phyloP scores from a whole-genome alignment of 2,797 vertebrate species.

The Atherinosoma microstoma region DNA sequence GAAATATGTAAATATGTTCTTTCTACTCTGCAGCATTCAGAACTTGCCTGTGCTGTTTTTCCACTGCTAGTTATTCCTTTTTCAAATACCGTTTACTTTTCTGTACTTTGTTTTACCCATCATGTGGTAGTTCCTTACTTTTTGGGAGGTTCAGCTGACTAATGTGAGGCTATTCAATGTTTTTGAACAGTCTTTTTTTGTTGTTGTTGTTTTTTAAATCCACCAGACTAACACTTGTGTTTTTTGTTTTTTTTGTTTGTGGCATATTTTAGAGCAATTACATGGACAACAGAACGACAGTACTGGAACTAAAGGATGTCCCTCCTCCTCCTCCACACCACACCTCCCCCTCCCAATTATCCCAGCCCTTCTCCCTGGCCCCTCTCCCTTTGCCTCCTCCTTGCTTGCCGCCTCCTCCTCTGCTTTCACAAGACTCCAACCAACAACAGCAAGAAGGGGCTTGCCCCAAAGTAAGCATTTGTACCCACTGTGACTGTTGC shows the following conservation, averaged over 20 bases:
- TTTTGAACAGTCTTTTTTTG: neutral
- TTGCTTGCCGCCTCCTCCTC: conserved; percentile 66
- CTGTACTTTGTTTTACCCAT: neutral
- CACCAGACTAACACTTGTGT: neutral
- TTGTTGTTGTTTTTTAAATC: neutral
- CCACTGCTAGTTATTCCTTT: neutral
- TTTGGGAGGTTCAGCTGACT: neutral
- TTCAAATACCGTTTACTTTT: neutral
- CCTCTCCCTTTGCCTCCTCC: conserved; percentile 77
- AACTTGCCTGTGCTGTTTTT: neutral
- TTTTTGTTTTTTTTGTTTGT: neutral
- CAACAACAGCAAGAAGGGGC: conserved; percentile 83
- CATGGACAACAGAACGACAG: conserved; percentile 92
- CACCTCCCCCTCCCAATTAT: conserved; percentile 78
- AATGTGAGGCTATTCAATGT: neutral
- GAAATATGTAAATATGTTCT: neutral
- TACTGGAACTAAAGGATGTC: conserved; percentile 92
- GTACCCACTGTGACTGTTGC: conserved; percentile 85
- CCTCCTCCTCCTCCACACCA: conserved; percentile 83
- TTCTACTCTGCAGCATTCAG: neutral
- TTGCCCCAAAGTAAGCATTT: conserved; percentile 95
- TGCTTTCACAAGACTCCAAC: conserved; percentile 73
- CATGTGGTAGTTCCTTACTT: neutral
- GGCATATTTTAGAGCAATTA: conserved; percentile 83
- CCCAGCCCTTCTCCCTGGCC: conserved; percentile 86